phyloP scores from a whole-genome alignment of 1,140 invertebrate species.

The Wiebesia pumilae region DNA sequence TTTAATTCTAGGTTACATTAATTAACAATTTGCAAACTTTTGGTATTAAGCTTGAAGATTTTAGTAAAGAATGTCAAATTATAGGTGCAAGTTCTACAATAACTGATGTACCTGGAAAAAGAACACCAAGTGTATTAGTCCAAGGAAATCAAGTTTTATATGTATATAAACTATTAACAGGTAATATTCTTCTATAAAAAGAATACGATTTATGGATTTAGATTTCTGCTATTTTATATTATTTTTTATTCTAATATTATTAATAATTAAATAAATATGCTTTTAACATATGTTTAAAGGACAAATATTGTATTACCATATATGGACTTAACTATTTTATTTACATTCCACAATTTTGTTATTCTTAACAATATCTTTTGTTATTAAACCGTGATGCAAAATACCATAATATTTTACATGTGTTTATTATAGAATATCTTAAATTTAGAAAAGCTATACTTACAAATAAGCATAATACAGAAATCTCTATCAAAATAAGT shows the following conservation, averaged over 20 bases:
- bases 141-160: conserved; percentile 94
- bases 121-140: conserved; percentile 86
- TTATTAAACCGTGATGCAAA: too few relatives aligned
- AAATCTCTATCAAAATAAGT: too few relatives aligned
- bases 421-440: too few relatives aligned
- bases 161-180: conserved; percentile 83
- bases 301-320: neutral
- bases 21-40: conserved; percentile 91
- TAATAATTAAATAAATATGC: conserved; percentile 6
- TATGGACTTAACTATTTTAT: too few relatives aligned
- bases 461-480: too few relatives aligned
- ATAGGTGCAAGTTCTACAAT: conserved; percentile 91
- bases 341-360: too few relatives aligned
- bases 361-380: too few relatives aligned
- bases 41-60: conserved; percentile 86
- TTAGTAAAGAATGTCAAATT: conserved; percentile 89
- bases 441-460: too few relatives aligned
- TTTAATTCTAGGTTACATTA: conserved; percentile 82
- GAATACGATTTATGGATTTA: neutral
- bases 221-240: neutral
- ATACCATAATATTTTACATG: too few relatives aligned
- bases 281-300: neutral
- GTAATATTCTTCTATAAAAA: conserved; percentile 66
- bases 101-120: conserved; percentile 83
- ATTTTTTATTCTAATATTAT: neutral